Percentiles rank a stretch among this genome's conserved stretches.
phyloP scores from a whole-genome alignment of 2,797 vertebrate genomes.

The Cyclura pinguis region DNA sequence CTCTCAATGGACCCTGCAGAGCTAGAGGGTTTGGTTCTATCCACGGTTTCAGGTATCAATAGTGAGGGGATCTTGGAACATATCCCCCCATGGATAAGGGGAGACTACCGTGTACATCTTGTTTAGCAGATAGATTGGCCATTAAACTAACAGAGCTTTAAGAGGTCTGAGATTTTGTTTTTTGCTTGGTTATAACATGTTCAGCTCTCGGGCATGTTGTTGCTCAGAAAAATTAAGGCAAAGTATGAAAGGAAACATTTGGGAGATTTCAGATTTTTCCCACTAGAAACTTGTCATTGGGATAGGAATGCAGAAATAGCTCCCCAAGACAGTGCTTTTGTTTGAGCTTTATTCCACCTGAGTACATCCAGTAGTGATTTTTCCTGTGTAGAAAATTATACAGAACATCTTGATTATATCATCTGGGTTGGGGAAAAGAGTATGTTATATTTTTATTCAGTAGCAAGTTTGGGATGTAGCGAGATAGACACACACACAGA shows the following conservation, averaged over 20 bases:
- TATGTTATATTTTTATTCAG: not conserved
- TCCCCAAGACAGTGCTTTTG: not conserved
- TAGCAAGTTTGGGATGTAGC: not conserved
- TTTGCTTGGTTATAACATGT: not conserved
- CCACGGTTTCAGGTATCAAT: no score
- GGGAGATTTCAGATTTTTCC: not conserved
- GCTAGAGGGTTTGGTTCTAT: no score
- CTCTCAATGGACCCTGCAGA: no score
- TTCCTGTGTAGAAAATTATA: not conserved
- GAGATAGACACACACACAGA: no score
- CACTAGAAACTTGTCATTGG: not conserved
- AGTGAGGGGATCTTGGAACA: no score
- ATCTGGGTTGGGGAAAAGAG: not conserved
- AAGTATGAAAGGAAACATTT: not conserved
- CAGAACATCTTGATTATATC: not conserved
- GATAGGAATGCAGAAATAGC: not conserved
- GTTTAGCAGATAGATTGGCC: not conserved
- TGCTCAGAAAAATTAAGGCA: not conserved
- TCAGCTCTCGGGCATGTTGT: not conserved
- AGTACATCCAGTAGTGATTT: not conserved
- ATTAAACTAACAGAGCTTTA: not conserved
- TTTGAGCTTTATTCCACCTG: not conserved
- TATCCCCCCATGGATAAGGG: no score
- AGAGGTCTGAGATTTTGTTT: not conserved
- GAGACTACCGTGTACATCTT: no score